These are phyloP conservation scores for Polymixis flavicincta DNA, from an alignment of 2,888 invertebrate genomes.

Conservation along the genomic window DNA sequence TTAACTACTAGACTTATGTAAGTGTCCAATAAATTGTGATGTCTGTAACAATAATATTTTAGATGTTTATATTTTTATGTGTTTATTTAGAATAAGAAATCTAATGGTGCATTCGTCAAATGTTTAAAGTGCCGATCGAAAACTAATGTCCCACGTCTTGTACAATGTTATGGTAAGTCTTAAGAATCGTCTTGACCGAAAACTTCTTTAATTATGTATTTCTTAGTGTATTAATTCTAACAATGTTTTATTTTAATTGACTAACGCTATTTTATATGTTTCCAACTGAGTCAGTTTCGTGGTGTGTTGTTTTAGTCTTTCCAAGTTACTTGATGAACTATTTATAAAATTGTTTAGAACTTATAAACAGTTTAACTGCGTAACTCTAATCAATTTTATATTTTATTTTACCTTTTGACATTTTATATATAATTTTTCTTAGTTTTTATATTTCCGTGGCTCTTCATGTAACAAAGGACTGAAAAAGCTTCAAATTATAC, in stretches of 20 bases:
- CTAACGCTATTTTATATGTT: slow-evolving; percentile 64
- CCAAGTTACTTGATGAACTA: slow-evolving; percentile 68
- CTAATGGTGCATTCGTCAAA: slow-evolving; percentile 84
- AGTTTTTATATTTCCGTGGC: slow-evolving; percentile 71
- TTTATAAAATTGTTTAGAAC: slow-evolving; percentile 74
- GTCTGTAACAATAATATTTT: slow-evolving; percentile 90
- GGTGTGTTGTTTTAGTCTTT: slow-evolving; percentile 74
- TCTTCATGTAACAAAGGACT: slow-evolving; percentile 76
- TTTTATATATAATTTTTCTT: slow-evolving; percentile 74
- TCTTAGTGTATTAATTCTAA: slow-evolving; percentile 54
- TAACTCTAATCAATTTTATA: slow-evolving; percentile 75
- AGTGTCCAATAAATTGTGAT: slow-evolving; percentile 89
- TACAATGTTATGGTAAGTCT: slow-evolving; percentile 67
- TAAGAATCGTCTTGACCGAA: slow-evolving; percentile 69
- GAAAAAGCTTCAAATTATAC: slow-evolving; percentile 75
- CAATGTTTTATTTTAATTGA: slow-evolving; percentile 67
- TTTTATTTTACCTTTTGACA: slow-evolving; percentile 85
- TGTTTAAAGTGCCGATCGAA: slow-evolving; percentile 80
- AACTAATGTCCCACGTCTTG: slow-evolving; percentile 61
- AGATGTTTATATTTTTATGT: slow-evolving; percentile 90
- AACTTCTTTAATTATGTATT: slow-evolving; percentile 48
- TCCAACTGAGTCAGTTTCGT: slow-evolving; percentile 59
- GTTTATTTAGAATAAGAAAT: slow-evolving; percentile 87
- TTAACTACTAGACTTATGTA: slow-evolving; percentile 85
- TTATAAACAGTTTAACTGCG: slow-evolving; percentile 65